Evolutionary conservation across 1,140 invertebrate genomes (phyloP), one percentile per base, ranked within the genome.

Genomic region (Prorops nasuta): DNA sequence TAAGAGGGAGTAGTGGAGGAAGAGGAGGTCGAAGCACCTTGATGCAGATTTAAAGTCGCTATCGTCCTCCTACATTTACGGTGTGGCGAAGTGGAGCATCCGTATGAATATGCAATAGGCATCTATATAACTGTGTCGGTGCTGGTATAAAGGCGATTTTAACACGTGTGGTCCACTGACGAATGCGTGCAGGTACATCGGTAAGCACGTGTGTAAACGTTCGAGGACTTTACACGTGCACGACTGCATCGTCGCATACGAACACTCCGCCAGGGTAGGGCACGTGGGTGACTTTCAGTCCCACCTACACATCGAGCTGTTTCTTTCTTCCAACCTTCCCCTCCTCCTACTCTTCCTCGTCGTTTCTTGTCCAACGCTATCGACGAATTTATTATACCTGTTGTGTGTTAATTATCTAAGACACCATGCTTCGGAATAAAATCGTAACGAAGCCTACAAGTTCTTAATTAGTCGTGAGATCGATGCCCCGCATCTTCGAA

Each of bases 71-170:
- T 58, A 63, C 63, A 63, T 60, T 49, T 42, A 32, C 28, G 47
- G 52, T 50, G 60, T 50, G 61, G 55, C 50, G 43, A 63, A 58
- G 61, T 63, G 55, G 60, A 63, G 56, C 54, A 59, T 57, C 51
- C 28, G 44, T 64, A 66, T 66, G 64, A 66, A 66, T 66, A 66
- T 66, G 64, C 62, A 66, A 57, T 48, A 43, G 50, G 49, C 31
- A 41, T 52, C 44, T 19, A 64, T 56, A 53, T 35, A n/a, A 35
- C 21, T 20, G 22, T 24, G 20, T 21, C 35, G 50, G 24, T 22
- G 54, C 37, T 28, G 24, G 44, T 49, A 48, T 51, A 32, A 43
- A 52, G 24, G 24, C 12, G 24, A 28, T 28, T 41, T 32, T 55
- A 43, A 55, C 48, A 45, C 49, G 48, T 51, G 61, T 54, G 47